Evolutionary conservation across 2,797 vertebrate species (phyloP).

Genomic region (Peromyscus attwateri): DNA sequence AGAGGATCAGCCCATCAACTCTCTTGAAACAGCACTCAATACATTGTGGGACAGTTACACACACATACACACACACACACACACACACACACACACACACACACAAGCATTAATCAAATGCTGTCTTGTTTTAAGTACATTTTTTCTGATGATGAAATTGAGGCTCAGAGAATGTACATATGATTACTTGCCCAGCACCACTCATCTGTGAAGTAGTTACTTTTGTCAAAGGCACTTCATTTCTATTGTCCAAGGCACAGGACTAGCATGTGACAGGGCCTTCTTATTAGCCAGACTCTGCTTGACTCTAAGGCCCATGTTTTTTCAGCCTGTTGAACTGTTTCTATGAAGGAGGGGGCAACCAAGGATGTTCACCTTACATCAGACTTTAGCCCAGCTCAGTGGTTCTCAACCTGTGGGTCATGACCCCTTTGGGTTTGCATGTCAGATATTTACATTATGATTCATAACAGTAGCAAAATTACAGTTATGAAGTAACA

Average conservation of each 20-base stretch:
- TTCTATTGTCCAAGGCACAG: neutral
- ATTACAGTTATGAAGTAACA: neutral
- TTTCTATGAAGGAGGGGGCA: neutral
- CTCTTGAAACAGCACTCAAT: neutral
- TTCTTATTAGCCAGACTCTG: neutral
- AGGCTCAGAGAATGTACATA: conserved; percentile 2
- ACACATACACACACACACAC: no score
- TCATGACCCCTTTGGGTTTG: neutral
- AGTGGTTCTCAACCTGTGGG: neutral
- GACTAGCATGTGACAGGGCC: neutral
- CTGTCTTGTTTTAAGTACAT: neutral
- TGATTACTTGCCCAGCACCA: neutral
- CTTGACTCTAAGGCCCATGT: neutral
- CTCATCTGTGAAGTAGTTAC: neutral
- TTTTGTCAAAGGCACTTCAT: neutral
- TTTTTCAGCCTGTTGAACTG: neutral
- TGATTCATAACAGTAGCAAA: neutral
- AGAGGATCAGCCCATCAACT: neutral
- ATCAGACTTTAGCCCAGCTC: neutral
- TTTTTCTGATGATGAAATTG: conserved; percentile 7
- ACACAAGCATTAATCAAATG: neutral
- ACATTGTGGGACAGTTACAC: neutral
- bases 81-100: neutral
- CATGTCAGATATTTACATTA: neutral
- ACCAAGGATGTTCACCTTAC: neutral